Evolutionary conservation across 2,888 invertebrate species (phyloP).

Genomic region (Pterobdella sp.): DNA sequence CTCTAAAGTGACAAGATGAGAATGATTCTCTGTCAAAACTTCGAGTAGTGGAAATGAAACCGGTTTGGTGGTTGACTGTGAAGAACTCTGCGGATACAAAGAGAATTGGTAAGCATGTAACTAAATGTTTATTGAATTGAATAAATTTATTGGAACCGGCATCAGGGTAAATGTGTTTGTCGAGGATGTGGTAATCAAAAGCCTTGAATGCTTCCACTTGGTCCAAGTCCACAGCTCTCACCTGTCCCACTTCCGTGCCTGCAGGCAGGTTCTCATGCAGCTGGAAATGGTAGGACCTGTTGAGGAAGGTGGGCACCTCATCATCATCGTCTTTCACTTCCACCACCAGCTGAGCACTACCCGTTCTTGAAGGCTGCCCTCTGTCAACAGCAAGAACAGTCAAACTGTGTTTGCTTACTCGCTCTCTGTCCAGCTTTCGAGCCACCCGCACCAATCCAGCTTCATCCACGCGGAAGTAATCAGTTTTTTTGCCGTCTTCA

Average conservation of each 20-base stretch:
- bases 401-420: constrained; percentile 30
- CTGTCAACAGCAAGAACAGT: constrained; percentile 34
- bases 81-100: background rate
- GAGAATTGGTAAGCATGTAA: background rate
- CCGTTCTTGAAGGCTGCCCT: constrained; percentile 31
- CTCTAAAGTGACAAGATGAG: constrained; percentile 30
- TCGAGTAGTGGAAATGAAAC: constrained; percentile 27
- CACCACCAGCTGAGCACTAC: constrained; percentile 28
- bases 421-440: constrained; percentile 32
- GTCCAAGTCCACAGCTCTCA: constrained; percentile 30
- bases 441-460: constrained; percentile 30
- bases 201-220: constrained; percentile 23
- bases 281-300: constrained; percentile 26
- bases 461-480: constrained; percentile 31
- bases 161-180: background rate
- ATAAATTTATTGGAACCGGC: background rate
- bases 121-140: background rate
- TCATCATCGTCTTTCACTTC: constrained; percentile 36
- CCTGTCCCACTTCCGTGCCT: constrained; percentile 28
- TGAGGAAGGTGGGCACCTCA: constrained; percentile 33
- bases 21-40: constrained; percentile 34
- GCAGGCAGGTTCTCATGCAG: constrained; percentile 27
- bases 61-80: constrained; percentile 26
- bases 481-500: no score
- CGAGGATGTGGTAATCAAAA: constrained; percentile 24